Evolutionary conservation across 2,888 invertebrate species (phyloP).

Genomic region (Chrysina gloriosa): DNA sequence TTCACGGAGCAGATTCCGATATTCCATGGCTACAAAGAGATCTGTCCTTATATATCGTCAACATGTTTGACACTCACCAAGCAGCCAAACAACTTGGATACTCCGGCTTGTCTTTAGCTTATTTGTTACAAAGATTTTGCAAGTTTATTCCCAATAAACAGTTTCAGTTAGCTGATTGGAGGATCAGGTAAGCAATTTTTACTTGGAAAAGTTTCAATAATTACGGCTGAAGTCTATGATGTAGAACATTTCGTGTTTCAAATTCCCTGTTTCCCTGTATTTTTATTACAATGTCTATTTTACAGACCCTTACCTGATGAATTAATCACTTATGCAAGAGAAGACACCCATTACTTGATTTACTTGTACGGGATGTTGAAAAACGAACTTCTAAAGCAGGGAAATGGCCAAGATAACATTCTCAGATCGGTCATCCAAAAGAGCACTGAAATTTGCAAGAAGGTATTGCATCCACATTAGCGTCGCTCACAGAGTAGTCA

Average conservation of each 20-base stretch:
- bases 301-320: conserved; percentile 84
- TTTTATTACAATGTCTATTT: conserved; percentile 3
- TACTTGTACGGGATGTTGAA: conserved; percentile 87
- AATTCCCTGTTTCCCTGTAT: not conserved
- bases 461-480: too few relatives aligned
- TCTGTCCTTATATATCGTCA: conserved; percentile 93
- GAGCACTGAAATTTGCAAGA: conserved; percentile 81
- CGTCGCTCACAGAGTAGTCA: too few relatives aligned
- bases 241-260: too few relatives aligned
- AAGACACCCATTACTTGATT: conserved; percentile 94
- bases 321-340: conserved; percentile 86
- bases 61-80: conserved; percentile 96
- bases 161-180: conserved; percentile 95
- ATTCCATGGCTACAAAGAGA: conserved; percentile 96
- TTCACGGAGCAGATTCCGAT: conserved; percentile 92
- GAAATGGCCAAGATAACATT: conserved; percentile 71
- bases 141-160: conserved; percentile 85
- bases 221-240: not conserved
- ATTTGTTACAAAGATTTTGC: conserved; percentile 84
- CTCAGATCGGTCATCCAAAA: conserved; percentile 78
- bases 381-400: conserved; percentile 77
- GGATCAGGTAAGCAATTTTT: conserved; percentile 72
- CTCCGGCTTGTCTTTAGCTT: conserved; percentile 79
- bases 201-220: not conserved
- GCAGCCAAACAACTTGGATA: conserved; percentile 82